A percentile compares a stretch with the other conserved stretches of the same genome.
These are phyloP conservation scores for Ptilonorhynchus violaceus DNA, from an alignment of 2,113 vertebrate species.

Conservation along the genomic window DNA sequence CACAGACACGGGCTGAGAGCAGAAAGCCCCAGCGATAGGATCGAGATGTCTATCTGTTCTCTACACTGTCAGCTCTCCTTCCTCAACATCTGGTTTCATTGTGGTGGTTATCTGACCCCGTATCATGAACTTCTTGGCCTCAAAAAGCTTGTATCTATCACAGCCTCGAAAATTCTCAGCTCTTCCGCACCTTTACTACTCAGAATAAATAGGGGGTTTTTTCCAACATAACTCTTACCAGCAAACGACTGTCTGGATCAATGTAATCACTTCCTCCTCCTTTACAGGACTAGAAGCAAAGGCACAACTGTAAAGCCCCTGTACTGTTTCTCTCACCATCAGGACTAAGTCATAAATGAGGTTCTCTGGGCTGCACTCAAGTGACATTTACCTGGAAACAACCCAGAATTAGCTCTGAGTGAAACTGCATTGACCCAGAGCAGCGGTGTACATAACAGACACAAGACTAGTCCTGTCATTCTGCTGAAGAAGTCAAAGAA, in stretches of 20 bases:
- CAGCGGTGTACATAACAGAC: rapidly evolving
- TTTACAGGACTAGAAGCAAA: neutral
- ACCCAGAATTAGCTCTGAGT: neutral
- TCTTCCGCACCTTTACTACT: neutral
- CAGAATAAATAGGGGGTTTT: neutral
- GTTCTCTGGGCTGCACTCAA: neutral
- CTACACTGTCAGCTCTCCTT: neutral
- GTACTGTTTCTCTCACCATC: neutral
- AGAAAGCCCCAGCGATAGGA: neutral
- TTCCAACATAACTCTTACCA: neutral
- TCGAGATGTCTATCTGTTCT: neutral
- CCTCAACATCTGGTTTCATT: neutral
- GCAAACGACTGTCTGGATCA: neutral
- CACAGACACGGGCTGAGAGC: neutral
- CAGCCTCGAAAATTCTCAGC: neutral
- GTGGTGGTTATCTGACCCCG: neutral
- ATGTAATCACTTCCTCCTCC: neutral
- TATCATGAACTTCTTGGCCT: neutral
- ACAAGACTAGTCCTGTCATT: neutral
- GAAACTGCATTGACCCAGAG: neutral
- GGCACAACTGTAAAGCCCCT: neutral
- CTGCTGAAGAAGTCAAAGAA: neutral
- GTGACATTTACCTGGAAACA: neutral
- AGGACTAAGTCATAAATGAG: neutral
- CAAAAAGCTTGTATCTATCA: neutral